These are phyloP conservation scores for Silurus aristotelis DNA, from an alignment of 2,797 vertebrate genomes.

Conservation along the genomic window DNA sequence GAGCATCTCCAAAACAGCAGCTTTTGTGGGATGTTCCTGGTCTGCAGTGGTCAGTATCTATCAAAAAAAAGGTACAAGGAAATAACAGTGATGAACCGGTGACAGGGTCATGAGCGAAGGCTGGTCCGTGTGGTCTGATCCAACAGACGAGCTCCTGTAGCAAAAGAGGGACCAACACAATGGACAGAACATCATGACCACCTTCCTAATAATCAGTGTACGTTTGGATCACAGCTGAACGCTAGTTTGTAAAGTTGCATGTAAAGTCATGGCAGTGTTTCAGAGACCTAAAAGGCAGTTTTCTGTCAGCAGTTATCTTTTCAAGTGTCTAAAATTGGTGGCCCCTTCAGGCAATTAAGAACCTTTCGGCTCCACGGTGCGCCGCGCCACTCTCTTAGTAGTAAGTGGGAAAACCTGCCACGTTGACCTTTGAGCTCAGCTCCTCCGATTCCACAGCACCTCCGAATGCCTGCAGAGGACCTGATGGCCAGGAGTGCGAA, in stretches of 20 bases:
- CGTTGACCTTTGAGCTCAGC: slow-evolving; percentile 22
- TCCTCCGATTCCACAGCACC: slow-evolving; percentile 24
- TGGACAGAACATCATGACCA: no score
- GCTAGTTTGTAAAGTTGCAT: not conserved
- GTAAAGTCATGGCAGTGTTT: not conserved
- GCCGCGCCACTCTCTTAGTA: slow-evolving; percentile 2
- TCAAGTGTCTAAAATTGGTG: slow-evolving; percentile 31
- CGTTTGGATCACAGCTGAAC: not conserved
- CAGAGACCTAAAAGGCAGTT: not conserved
- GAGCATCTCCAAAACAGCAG: no score
- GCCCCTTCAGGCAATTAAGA: slow-evolving; percentile 26
- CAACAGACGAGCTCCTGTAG: no score
- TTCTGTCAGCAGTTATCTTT: slow-evolving; percentile 18
- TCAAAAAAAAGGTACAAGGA: no score
- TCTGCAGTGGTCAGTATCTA: no score
- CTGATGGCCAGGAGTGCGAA: not conserved
- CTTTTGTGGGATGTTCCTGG: no score
- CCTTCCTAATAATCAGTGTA: not conserved
- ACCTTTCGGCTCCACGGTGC: slow-evolving; percentile 15
- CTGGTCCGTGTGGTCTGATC: no score
- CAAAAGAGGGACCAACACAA: no score
- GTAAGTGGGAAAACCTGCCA: slow-evolving; percentile 11
- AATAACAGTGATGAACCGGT: no score
- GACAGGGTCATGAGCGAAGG: no score
- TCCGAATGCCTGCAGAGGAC: slow-evolving; percentile 8